Base-by-base conservation (phyloP, 2,888 invertebrate genomes). In the Belgica antarctica region DNA sequence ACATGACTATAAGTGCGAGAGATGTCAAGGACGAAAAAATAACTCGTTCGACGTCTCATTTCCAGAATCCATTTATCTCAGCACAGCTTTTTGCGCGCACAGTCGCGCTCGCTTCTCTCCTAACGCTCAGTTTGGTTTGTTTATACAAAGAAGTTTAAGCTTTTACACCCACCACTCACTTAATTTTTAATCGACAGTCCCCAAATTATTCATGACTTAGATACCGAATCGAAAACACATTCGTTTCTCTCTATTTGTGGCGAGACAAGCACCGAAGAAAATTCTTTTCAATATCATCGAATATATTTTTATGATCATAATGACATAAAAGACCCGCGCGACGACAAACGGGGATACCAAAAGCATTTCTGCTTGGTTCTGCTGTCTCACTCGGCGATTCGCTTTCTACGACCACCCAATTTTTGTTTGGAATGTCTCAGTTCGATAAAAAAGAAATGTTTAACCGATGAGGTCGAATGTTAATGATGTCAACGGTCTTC, bases 121-220 rank as follows among this genome's bases (percentile, higher is more conserved):
- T 46, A 27, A n/a, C 59, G 5, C 65, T 65, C 10, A n/a, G 47
- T 65, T 65, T 41, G 65, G 47, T 47, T 65, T 65, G 65, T 65
- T 65, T 65, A 65, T 65, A 65, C 47, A 46, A 46, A 25, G 22
- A 65, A 41, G 17, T 65, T 28, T 65, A 65, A 41, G 47, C 65
- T 47, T 65, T 15, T 41, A 65, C 65, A 24, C 65, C 65, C 46
- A 46, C 65, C 10, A 36, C 22, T 25, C 47, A 65, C 65, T 65
- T 65, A 65, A 65, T 59, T 59, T 15, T 52, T 22, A 52, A 52
- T 22, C 52, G 52, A 52, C 52, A 52, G 22, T 17, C 3, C 17
- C 17, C 22, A 52, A 52, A 52, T 19, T 52, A 52, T 41, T 41
- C 41, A 41, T 41, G 41, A 41, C 41, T 41, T 41, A 41, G 41